Evolutionary conservation across 37 sponge, comb jelly and placozoan genomes (phyloP).

Genomic region (Cliona cf. orientalis): DNA sequence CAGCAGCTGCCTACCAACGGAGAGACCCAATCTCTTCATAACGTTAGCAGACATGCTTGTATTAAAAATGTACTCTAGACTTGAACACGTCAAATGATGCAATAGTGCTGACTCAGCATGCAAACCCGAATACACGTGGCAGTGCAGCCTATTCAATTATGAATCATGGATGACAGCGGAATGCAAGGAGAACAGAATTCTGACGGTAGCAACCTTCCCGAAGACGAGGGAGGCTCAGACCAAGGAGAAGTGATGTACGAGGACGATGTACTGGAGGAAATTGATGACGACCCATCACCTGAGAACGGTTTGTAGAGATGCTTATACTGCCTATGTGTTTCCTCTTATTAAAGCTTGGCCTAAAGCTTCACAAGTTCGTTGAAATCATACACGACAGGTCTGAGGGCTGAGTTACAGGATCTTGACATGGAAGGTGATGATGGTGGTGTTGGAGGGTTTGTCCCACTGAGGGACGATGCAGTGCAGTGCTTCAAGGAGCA

Average conservation of each 20-base stretch:
- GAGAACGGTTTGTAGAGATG: neutral
- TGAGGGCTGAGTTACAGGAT: conserved; percentile 23
- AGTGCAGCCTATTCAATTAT: neutral
- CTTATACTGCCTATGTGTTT: neutral
- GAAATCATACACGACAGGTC: too few relatives aligned
- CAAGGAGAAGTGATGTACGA: neutral
- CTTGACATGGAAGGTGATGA: conserved; percentile 15
- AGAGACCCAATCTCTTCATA: neutral
- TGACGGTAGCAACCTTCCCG: neutral
- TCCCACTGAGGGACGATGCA: conserved; percentile 32
- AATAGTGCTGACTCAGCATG: conserved; percentile 2
- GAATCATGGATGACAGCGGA: neutral
- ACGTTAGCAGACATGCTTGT: neutral
- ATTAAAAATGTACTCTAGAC: neutral
- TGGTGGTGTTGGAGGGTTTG: conserved; percentile 1
- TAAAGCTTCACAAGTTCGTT: too few relatives aligned
- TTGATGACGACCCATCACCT: neutral
- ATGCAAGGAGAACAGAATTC: neutral
- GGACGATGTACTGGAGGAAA: conserved; percentile 14
- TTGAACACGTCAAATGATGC: neutral
- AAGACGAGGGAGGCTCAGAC: neutral
- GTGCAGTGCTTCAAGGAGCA: conserved; percentile 21
- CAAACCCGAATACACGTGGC: neutral
- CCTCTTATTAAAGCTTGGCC: neutral
- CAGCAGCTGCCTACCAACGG: neutral